Evolutionary conservation across 2,797 vertebrate species (phyloP).

Genomic region (Oreochromis grahami): DNA sequence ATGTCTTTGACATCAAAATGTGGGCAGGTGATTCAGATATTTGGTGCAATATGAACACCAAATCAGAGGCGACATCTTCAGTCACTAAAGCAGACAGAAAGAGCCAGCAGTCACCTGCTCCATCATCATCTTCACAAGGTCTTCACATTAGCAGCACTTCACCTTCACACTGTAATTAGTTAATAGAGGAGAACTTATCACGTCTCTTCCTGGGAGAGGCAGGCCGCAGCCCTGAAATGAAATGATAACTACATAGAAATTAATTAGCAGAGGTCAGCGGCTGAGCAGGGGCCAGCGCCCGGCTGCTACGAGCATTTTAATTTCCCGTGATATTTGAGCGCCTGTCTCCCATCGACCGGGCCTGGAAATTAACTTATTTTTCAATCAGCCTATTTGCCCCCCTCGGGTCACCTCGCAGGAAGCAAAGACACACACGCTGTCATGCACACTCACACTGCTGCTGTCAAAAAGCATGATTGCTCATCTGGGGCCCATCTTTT

Average conservation of each 20-base stretch:
- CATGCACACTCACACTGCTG: constrained; percentile 78
- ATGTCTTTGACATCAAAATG: background rate
- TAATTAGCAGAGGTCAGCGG: constrained; percentile 95
- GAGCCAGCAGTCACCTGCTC: background rate
- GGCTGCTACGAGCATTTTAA: constrained; percentile 88
- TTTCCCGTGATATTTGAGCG: constrained; percentile 99
- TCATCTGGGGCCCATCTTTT: constrained; percentile 86
- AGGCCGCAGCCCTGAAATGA: constrained; percentile 67
- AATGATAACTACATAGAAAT: constrained; percentile 84
- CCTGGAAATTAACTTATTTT: constrained; percentile 99
- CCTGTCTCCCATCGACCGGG: constrained; percentile 97
- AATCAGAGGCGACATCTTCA: background rate
- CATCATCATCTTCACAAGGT: constrained; percentile 3
- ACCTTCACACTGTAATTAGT: constrained; percentile 88
- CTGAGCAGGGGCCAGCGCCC: constrained; percentile 65
- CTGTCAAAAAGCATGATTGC: constrained; percentile 87
- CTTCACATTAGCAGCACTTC: constrained; percentile 85
- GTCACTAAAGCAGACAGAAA: background rate
- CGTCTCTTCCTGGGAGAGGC: constrained; percentile 51
- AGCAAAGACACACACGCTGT: background rate
- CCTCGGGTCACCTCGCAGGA: constrained; percentile 81
- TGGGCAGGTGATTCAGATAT: background rate
- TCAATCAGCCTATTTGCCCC: constrained; percentile 95
- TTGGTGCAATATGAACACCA: background rate
- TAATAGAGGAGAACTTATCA: constrained; percentile 85